phyloP scores from a whole-genome alignment of 2,797 vertebrate species.

The Corythornis leucogaster region DNA sequence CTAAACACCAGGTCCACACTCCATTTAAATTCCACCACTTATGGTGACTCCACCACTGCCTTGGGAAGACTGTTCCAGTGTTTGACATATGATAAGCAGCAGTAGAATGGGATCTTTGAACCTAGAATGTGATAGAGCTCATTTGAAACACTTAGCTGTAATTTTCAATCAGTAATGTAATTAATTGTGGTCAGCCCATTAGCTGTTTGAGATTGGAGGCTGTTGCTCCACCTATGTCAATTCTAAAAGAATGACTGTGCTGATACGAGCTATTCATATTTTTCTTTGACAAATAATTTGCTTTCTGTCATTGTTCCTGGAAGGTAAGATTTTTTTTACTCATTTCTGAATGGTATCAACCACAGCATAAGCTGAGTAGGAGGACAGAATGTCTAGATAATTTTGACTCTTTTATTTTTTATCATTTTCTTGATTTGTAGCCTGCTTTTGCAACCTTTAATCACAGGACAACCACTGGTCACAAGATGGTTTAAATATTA shows the following conservation, averaged over 20 bases:
- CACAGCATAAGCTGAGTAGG: neutral
- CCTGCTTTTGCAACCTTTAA: neutral
- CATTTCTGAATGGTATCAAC: neutral
- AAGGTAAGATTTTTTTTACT: neutral
- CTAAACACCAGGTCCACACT: too few relatives aligned
- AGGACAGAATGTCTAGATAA: neutral
- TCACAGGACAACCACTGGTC: neutral
- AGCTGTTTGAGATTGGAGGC: neutral
- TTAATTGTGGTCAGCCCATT: neutral
- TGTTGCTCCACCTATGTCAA: accelerated
- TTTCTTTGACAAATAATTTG: neutral
- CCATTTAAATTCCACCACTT: too few relatives aligned
- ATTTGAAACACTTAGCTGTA: neutral
- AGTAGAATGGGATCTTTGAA: neutral
- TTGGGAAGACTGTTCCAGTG: too few relatives aligned
- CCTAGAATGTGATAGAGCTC: neutral
- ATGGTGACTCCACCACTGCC: too few relatives aligned
- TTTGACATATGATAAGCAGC: neutral
- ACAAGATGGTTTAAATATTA: neutral
- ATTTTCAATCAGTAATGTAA: neutral
- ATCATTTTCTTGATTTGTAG: neutral
- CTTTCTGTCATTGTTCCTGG: neutral
- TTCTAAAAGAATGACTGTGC: neutral
- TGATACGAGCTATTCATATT: neutral
- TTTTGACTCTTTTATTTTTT: neutral